Evolutionary conservation across 64 coral and sea anemone genomes (phyloP).

Genomic region (Platygyra sinensis): DNA sequence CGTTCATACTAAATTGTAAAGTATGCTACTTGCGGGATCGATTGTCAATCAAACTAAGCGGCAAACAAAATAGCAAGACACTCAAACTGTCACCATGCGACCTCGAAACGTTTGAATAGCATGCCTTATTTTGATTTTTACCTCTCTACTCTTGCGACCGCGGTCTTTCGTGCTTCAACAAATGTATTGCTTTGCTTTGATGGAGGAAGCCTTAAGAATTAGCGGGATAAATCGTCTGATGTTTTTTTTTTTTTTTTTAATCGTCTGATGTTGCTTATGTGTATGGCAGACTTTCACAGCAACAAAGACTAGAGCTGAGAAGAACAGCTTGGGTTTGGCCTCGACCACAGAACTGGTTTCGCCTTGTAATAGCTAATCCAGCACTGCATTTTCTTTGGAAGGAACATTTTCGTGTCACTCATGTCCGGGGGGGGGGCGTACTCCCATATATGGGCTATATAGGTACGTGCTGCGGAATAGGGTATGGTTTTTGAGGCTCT

Average conservation of each 20-base stretch:
- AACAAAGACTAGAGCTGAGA: neutral
- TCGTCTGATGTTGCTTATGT: neutral
- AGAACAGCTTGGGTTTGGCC: constrained; percentile 33
- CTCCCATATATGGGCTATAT: too few relatives aligned
- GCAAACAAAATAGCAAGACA: neutral
- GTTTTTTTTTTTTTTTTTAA: too few relatives aligned
- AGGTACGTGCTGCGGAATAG: too few relatives aligned
- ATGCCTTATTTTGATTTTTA: too few relatives aligned
- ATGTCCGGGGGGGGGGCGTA: too few relatives aligned
- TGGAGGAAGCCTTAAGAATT: neutral
- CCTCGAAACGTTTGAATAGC: too few relatives aligned
- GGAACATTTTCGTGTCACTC: too few relatives aligned
- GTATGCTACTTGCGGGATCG: constrained; percentile 24
- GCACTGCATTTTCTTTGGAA: constrained; percentile 8
- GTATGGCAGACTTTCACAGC: neutral
- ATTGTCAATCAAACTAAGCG: constrained; percentile 3
- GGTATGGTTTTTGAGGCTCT: too few relatives aligned
- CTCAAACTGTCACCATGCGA: constrained; percentile 11
- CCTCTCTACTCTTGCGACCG: neutral
- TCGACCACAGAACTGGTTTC: constrained; percentile 20
- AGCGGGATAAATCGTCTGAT: neutral
- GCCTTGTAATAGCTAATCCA: neutral
- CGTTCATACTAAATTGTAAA: too few relatives aligned
- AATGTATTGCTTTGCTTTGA: too few relatives aligned
- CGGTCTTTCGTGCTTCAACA: neutral